Evolutionary conservation across 2,888 invertebrate species (phyloP), one percentile per base, ranked within the genome.

Genomic region (Nineta flava): DNA sequence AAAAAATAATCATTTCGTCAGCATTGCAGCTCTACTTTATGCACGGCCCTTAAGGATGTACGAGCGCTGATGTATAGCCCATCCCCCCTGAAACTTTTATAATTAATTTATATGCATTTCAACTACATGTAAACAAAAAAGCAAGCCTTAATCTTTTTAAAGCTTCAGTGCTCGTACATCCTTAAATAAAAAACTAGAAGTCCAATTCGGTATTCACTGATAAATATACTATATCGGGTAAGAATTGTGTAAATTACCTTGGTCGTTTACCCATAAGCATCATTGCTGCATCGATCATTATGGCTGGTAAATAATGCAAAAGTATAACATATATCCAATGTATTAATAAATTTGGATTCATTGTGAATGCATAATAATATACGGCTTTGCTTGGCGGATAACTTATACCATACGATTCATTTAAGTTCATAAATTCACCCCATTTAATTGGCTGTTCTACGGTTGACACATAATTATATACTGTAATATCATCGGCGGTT

Each of bases 401-500:
- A 40, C 66, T 57, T 1, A 66, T 55, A 1, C 79, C 79, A 53
- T 77, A 69, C 51, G 71, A 73, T n/a, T 69, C 64, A 44, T 77
- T 78, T 52, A 72, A 59, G 0, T 71, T 67, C 52, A 81, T 79
- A 52, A 81, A 74, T 15, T 79, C 65, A 0, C 77, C 79, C 87
- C 91, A 94, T 0, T 78, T 83, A 47, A 92, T 70, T 0, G 88
- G 87, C 58, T 90, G 87, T 56, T 87, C 80, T 3, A 77, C 76
- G 0, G 90, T 87, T 0, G 92, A 86, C 9, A 90, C 88, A 65
- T 79, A 90, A 67, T 94, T 90, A 70, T 87, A 92, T 53, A 95
- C 80, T 0, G 86, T 81, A 21, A 76, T 69, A 13, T 73, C 68
- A 45, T 59, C 63, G 3, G 54, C 51, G 6, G 51, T 21, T 41